Base-by-base conservation (phyloP, 2,113 vertebrate genomes). In the Jaculus jaculus region DNA sequence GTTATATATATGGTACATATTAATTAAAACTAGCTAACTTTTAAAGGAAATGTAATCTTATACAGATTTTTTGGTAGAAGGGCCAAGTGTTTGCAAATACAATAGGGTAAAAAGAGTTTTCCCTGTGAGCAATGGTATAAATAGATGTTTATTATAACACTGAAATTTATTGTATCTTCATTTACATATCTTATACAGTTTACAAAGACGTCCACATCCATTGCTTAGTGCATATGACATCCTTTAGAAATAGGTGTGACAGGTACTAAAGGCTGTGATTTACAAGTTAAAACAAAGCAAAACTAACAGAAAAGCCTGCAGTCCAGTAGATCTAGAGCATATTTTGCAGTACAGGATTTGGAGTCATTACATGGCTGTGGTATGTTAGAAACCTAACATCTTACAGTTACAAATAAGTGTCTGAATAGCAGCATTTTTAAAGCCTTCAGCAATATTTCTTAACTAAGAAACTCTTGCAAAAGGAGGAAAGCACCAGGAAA, bases 111-210 rank as follows among this genome's bases (percentile, higher is more conserved):
- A 94, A 75, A 69, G 24, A 83, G 1, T 63, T 94, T 93, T 80
- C 30, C 32, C 58, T 65, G 54, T 78, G 11, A 79, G 82, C 16
- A 93, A 58, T 93, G 54, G 37, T 74, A 86, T 58, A 96, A 83
- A 93, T 87, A 95, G 24, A 90, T 87, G 63, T 93, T 96, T 96
- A 96, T 94, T 95, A 54, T 88, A 88, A 72, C 39, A 90, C 32
- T 32, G 34, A 88, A 91, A 88, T 92, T 71, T 28, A 84, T 94
- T 88, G 28, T 58, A 20, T 82, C 61, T 89, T 93, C 61, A 94
- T 90, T 93, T 90, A 88, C 60, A 86, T 71, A 66, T 83, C 65
- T 79, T 84, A 17, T 87, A 85, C 58, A 92, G 60, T 91, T 95
- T 92, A 85, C 74, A 83, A 79, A 88, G 80, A 89, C 32, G 83